These are phyloP conservation scores for Tanytarsus gracilentus DNA, from an alignment of 2,888 invertebrate genomes.

Conservation along the genomic window DNA sequence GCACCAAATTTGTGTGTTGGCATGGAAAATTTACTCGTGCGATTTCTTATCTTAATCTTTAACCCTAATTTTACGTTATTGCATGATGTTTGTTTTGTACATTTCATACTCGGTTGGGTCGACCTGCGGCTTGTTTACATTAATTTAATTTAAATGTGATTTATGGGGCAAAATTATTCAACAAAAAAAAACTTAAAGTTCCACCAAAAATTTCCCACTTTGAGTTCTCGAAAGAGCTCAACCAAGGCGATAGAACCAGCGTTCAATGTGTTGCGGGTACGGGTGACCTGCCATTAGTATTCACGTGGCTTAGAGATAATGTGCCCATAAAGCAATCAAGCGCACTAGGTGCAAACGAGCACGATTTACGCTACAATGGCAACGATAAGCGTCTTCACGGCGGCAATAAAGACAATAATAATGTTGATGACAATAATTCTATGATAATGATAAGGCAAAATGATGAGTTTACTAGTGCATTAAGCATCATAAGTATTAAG, in stretches of 20 bases:
- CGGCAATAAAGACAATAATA: conserved; percentile 22
- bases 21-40: background rate
- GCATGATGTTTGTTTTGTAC: background rate
- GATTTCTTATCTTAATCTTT: background rate
- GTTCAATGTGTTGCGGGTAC: conserved; percentile 52
- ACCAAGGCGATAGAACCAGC: conserved; percentile 52
- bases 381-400: conserved; percentile 23
- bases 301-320: conserved; percentile 56
- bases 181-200: conserved; percentile 48
- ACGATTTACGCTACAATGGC: conserved; percentile 30
- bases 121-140: background rate
- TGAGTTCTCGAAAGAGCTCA: conserved; percentile 53
- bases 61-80: background rate
- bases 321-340: conserved; percentile 41
- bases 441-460: conserved; percentile 50
- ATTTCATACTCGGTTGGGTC: background rate
- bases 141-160: background rate
- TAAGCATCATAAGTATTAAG: conserved; percentile 51
- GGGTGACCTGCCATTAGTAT: conserved; percentile 55
- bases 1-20: conserved; percentile 3
- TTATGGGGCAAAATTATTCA: background rate
- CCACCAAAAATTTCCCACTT: conserved; percentile 58
- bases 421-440: too few species aligned
- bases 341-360: conserved; percentile 23
- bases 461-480: conserved; percentile 52